These are phyloP conservation scores for Semnornis frantzii DNA, from an alignment of 2,113 vertebrate genomes.

Conservation along the genomic window DNA sequence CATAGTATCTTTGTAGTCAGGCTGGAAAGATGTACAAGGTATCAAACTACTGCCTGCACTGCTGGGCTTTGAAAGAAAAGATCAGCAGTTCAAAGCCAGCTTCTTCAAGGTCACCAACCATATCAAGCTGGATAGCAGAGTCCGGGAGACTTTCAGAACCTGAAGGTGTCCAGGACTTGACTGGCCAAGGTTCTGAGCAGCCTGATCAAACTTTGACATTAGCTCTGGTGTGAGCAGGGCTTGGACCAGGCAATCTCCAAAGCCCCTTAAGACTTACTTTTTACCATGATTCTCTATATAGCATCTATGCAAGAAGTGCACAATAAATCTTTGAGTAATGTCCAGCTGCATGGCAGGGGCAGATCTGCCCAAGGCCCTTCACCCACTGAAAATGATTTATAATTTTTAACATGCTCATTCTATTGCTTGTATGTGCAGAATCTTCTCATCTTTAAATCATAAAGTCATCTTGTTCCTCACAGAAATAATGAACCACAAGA, in stretches of 20 bases:
- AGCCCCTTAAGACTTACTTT: not conserved
- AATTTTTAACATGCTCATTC: not conserved
- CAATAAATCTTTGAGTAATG: not conserved
- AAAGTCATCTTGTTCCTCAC: not conserved
- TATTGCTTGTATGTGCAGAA: not conserved
- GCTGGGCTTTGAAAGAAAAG: not conserved
- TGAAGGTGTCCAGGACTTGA: not conserved
- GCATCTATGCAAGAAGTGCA: not conserved
- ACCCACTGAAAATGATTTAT: not conserved
- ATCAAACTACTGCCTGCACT: not conserved
- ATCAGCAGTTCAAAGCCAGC: not conserved
- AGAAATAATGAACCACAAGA: slow-evolving; percentile 35
- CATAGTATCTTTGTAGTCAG: not conserved
- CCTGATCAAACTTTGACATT: not conserved
- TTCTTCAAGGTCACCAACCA: not conserved
- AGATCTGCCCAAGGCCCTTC: not conserved
- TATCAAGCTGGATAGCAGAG: not conserved
- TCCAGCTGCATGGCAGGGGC: not conserved
- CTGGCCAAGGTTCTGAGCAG: not conserved
- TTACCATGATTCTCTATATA: not conserved
- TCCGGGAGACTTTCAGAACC: not conserved
- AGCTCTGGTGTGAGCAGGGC: not conserved
- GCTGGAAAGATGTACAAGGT: not conserved
- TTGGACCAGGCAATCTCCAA: not conserved
- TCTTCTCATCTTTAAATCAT: slow-evolving; percentile 20